Evolutionary conservation across 2,113 vertebrate species (phyloP), one percentile per base, ranked within the genome.

Genomic region (Pteronura brasiliensis): DNA sequence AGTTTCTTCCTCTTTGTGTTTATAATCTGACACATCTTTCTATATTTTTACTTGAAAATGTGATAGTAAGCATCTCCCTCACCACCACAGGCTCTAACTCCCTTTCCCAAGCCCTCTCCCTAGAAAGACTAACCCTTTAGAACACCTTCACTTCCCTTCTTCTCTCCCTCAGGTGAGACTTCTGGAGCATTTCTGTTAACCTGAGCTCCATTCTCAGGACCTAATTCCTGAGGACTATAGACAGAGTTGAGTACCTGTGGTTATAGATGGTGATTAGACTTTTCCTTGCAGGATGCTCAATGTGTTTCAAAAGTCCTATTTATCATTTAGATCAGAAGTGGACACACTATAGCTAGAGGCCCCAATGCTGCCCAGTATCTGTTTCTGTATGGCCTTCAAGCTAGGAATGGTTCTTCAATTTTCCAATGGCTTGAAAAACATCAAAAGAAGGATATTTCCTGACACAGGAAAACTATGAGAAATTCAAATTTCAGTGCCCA

Each of bases 1-100:
- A 39, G 36, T 74, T 79, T 90, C 42, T 39, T 92, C 36, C 49
- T 96, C 39, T 90, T n/a, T 93, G 65, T 76, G 57, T n/a, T 96
- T 25, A 82, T 69, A 94, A 42, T 76, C n/a, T 44, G 82, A 89
- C 18, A 72, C 0, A 21, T 18, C 34, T 61, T 88, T 92, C 61
- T 87, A 3, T 52, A 71, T 59, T 91, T 96, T 72, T 49, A 76
- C 81, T 71, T 72, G 55, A 67, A 82, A 82, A 87, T 47, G 47
- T 57, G 63, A 27, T 21, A 71, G 2, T 67, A 84, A 84, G 9
- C 2, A 63, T 36, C 52, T 92, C 27, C 67, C 72, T 79, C 25
- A n/a, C 9, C 31, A 74, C 23, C n/a, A 85, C 15, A 39, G 7
- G 27, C 20, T 82, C 67, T 63, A 29, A 69, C 13, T 57, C 34